A percentile compares a stretch with the other conserved stretches of the same genome.
phyloP scores from a whole-genome alignment of 2,797 vertebrate genomes.

The Moxostoma hubbsi region DNA sequence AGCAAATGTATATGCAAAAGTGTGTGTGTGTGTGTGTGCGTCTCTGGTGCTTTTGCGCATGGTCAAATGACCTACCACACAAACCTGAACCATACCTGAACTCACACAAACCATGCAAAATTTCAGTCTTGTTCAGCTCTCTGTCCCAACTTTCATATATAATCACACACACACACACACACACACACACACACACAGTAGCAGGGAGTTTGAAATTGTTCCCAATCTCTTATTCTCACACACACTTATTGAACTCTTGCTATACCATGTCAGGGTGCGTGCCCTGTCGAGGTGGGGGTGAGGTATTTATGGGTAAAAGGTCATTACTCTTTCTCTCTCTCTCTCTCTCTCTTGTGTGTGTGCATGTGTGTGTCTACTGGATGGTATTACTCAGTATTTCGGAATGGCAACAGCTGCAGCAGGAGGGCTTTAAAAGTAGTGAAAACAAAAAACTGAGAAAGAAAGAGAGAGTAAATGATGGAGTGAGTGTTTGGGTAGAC shows the following conservation, averaged over 20 bases:
- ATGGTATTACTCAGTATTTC: slow-evolving; percentile 38
- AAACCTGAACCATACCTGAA: background rate
- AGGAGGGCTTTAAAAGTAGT: slow-evolving; percentile 6
- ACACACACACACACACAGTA: background rate
- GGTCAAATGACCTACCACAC: background rate
- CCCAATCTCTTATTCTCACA: background rate
- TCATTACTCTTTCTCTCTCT: background rate
- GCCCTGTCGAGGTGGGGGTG: slow-evolving; percentile 58
- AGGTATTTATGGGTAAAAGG: slow-evolving; percentile 57
- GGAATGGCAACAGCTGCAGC: slow-evolving; percentile 27
- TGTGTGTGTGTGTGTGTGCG: background rate
- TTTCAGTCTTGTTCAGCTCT: background rate
- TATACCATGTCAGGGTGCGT: slow-evolving; percentile 12
- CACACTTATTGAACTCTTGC: slow-evolving; percentile 16
- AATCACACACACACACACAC: background rate
- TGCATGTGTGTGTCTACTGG: slow-evolving; percentile 10
- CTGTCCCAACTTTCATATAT: background rate
- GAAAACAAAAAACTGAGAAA: slow-evolving; percentile 22
- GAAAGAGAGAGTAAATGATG: slow-evolving; percentile 18
- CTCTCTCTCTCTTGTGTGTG: background rate
- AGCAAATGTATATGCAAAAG: background rate
- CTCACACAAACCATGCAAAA: background rate
- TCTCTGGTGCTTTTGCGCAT: slow-evolving; percentile 5
- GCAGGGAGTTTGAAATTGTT: background rate
- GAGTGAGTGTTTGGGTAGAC: slow-evolving; percentile 24